A percentile compares a stretch with the other conserved stretches of the same genome.
Evolutionary conservation across 2,113 vertebrate genomes (phyloP).

Genomic region (Zosterops lateralis): DNA sequence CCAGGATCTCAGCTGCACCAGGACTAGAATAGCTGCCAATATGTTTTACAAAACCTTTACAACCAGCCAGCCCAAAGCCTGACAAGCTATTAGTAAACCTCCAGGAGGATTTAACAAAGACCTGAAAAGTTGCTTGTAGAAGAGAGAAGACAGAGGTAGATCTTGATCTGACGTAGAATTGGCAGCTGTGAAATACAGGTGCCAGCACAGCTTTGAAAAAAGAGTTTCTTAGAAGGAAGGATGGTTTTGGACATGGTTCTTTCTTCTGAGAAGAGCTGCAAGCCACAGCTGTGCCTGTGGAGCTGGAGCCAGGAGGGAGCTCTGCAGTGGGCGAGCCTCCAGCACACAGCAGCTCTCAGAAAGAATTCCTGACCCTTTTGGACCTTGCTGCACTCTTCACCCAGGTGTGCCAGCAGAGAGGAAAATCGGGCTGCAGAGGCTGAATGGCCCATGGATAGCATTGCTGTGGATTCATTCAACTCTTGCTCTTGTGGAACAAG

Average conservation of each 20-base stretch:
- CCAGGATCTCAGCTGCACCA: not conserved
- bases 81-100: not conserved
- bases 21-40: not conserved
- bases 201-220: not conserved
- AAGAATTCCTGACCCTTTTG: not conserved
- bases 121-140: not conserved
- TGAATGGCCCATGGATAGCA: not conserved
- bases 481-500: not conserved
- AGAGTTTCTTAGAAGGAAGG: not conserved
- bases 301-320: not conserved
- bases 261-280: not conserved
- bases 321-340: not conserved
- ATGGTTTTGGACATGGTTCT: not conserved
- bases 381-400: not conserved
- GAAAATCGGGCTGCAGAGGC: not conserved
- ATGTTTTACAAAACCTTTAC: not conserved
- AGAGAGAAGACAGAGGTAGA: not conserved
- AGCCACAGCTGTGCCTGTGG: not conserved
- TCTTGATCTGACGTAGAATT: not conserved
- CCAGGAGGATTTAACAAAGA: not conserved
- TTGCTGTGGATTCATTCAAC: not conserved
- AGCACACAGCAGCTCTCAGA: not conserved
- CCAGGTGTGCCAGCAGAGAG: not conserved
- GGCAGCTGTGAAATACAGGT: not conserved
- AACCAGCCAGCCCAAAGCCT: not conserved